phyloP scores from a whole-genome alignment of 2,888 invertebrate species.

The Meteorus cinctellus region DNA sequence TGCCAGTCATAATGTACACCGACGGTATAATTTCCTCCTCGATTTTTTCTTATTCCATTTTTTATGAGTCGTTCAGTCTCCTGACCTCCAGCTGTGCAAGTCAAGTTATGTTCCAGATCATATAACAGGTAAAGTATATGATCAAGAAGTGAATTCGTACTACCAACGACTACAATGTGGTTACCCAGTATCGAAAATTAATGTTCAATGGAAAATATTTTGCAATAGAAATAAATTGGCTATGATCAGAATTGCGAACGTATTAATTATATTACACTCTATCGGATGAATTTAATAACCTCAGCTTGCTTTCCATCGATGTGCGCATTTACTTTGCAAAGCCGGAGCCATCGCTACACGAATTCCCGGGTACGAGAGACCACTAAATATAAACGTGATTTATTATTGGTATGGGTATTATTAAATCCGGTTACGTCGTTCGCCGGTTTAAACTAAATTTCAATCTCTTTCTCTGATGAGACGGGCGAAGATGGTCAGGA shows the following conservation, averaged over 20 bases:
- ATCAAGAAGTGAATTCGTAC: slow-evolving; percentile 15
- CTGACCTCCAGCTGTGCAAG: slow-evolving; percentile 34
- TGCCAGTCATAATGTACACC: slow-evolving; percentile 52
- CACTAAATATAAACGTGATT: slow-evolving; percentile 67
- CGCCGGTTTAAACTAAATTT: slow-evolving; percentile 63
- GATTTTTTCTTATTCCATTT: slow-evolving; percentile 47
- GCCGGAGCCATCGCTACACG: slow-evolving; percentile 30
- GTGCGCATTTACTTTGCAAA: slow-evolving; percentile 35
- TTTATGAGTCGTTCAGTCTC: slow-evolving; percentile 44
- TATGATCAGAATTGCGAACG: neutral
- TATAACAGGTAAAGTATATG: slow-evolving; percentile 25
- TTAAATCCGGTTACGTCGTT: slow-evolving; percentile 67
- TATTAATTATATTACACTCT: slow-evolving; percentile 9
- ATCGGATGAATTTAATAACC: slow-evolving; percentile 18
- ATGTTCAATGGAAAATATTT: neutral
- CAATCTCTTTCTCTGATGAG: slow-evolving; percentile 57
- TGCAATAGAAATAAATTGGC: neutral
- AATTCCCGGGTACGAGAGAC: slow-evolving; percentile 45
- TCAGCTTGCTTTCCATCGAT: slow-evolving; percentile 21
- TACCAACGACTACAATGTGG: neutral
- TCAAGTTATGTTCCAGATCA: slow-evolving; percentile 38
- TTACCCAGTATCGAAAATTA: neutral
- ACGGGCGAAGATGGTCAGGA: slow-evolving; percentile 36
- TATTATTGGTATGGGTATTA: slow-evolving; percentile 67
- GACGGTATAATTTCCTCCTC: slow-evolving; percentile 54